Base-by-base conservation (phyloP, 2,888 invertebrate species). In the Scelioninae gen. 2 region DNA sequence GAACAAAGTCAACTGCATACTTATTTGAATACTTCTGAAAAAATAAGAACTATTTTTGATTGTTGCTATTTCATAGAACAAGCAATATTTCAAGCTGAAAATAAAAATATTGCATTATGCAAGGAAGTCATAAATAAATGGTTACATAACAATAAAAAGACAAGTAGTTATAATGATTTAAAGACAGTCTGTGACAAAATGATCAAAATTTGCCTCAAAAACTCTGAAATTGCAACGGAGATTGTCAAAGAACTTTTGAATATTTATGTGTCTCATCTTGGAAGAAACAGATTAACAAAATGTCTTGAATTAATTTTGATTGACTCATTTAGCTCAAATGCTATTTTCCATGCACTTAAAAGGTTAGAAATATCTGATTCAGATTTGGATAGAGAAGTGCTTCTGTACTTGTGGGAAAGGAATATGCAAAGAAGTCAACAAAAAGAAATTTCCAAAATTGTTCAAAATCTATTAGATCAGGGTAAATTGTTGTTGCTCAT, bases 21-120 rank as follows among this genome's bases (percentile, higher is more conserved):
- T 82, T 71, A 86, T 84, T 84, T 87, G 0, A 88, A 88, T 9
- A 45, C 37, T 2, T 80, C 83, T 53, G 84, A 86, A 65, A 89
- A 89, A 80, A 84, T 91, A 1, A 87, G 83, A 81, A 89, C 87
- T 79, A 87, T 88, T 16, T 90, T 91, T 73, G 79, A 89, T 73
- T 84, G 88, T 69, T 88, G 89, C 28, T 80, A 81, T 48, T 90
- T 90, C 78, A 83, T 92, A 22, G 91, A 91, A 81, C 88, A 87
- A 73, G 86, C 88, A 64, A 81, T 90, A 5, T 82, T 84, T 50
- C 88, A 86, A 78, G 84, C 90, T 1, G 48, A 72, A 31, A 63
- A 78, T 15, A 75, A 87, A 69, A 87, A 87, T 71, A 85, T 84
- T 25, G 81, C 83, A 45, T 77, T 86, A 28, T 84, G 89, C 35